phyloP scores from a whole-genome alignment of 1,140 invertebrate genomes.

The Philotrypesis tridentata region DNA sequence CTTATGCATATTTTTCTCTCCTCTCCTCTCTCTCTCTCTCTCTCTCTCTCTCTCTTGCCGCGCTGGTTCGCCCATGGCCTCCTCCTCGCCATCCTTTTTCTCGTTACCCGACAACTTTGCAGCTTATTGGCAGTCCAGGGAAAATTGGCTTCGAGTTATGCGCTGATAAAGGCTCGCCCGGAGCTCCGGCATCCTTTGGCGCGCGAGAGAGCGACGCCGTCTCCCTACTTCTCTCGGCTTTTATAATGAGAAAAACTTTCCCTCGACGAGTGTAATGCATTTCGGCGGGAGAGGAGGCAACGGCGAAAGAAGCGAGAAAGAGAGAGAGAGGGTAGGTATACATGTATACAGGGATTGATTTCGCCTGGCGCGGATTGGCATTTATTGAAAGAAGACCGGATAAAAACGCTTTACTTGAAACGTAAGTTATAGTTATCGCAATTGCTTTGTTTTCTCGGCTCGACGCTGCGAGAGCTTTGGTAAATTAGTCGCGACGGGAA shows the following conservation, averaged over 20 bases:
- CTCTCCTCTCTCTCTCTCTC: background rate
- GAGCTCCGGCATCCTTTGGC: background rate
- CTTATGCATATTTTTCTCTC: too few relatives aligned
- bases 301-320: background rate
- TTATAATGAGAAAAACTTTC: slow-evolving; percentile 48
- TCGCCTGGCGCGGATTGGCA: background rate
- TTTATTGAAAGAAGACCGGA: slow-evolving; percentile 4
- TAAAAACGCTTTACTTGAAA: background rate
- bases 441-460: background rate
- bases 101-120: slow-evolving; percentile 31
- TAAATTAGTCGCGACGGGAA: background rate
- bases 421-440: background rate
- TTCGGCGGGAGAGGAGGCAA: background rate
- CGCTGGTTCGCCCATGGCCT: background rate
- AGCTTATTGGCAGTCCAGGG: slow-evolving; percentile 40
- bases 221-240: background rate
- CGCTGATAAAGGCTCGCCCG: slow-evolving; percentile 11
- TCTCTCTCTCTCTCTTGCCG: background rate
- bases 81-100: slow-evolving; percentile 2
- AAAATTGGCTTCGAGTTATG: slow-evolving; percentile 46
- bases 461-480: background rate
- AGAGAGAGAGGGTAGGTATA: background rate
- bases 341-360: slow-evolving; percentile 6
- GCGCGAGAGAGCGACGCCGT: background rate
- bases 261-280: slow-evolving; percentile 19